Evolutionary conservation across 2,113 vertebrate genomes (phyloP).

Genomic region (Platichthys flesus): DNA sequence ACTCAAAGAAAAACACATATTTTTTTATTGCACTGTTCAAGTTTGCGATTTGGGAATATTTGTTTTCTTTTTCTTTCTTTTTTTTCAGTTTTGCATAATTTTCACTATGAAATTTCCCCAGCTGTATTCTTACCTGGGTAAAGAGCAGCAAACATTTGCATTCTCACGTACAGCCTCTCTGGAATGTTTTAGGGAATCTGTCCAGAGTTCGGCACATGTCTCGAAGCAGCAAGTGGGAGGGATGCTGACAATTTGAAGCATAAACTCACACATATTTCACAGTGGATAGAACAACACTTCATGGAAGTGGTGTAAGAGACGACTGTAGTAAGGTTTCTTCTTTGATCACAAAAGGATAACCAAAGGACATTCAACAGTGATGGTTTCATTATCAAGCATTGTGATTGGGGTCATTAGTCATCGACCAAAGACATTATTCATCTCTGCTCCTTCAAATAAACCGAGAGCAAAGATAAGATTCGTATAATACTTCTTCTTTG

Average conservation of each 20-base stretch:
- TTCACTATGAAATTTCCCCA: neutral
- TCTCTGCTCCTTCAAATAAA: slow-evolving; percentile 10
- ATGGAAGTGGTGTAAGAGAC: neutral
- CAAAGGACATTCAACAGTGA: slow-evolving; percentile 20
- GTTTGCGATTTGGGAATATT: no score
- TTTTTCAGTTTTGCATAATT: neutral
- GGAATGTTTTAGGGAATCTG: no score
- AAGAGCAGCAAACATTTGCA: no score
- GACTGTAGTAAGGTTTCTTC: neutral
- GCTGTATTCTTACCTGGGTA: no score
- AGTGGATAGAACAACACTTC: neutral
- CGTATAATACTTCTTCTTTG: slow-evolving; percentile 17
- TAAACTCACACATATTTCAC: neutral
- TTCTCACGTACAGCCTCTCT: no score
- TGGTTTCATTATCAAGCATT: slow-evolving; percentile 6
- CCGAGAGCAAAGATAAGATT: slow-evolving; percentile 37
- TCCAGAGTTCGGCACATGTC: no score
- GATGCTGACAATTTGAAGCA: neutral
- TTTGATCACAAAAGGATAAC: slow-evolving; percentile 8
- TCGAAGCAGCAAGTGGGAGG: slow-evolving; percentile 2
- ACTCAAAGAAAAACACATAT: no score
- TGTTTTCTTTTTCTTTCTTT: neutral
- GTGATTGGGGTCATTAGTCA: neutral
- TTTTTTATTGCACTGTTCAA: no score
- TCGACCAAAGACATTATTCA: neutral